Evolutionary conservation across 2,888 invertebrate genomes (phyloP).

Genomic region (Holacanthella duospinosa): DNA sequence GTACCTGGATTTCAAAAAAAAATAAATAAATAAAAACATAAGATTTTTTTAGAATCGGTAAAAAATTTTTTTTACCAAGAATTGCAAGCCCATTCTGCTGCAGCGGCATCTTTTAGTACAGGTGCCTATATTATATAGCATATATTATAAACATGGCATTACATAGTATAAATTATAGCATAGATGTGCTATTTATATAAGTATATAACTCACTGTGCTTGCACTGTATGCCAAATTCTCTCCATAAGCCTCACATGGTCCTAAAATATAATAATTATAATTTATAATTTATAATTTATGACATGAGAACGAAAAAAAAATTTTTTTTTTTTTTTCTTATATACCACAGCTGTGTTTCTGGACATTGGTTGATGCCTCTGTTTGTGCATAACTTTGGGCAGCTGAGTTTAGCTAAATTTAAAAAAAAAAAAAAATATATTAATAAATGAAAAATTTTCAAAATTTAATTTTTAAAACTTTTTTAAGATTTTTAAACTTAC

Average conservation of each 20-base stretch:
- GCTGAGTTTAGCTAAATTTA: constrained; percentile 4
- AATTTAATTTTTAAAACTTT: not conserved
- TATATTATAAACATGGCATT: too few species aligned
- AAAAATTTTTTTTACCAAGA: constrained; percentile 51
- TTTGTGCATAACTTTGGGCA: constrained; percentile 5
- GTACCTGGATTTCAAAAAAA: too few species aligned
- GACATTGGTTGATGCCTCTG: not conserved
- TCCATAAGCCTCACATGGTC: constrained; percentile 50
- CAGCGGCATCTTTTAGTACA: constrained; percentile 42
- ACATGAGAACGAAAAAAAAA: not conserved
- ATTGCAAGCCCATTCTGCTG: constrained; percentile 58
- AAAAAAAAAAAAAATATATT: not conserved
- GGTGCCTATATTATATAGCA: too few species aligned
- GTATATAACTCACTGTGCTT: constrained; percentile 40
- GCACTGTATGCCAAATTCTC: constrained; percentile 34
- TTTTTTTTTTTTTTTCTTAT: too few species aligned
- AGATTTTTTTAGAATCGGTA: not conserved
- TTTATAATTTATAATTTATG: not conserved
- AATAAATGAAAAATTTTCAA: not conserved
- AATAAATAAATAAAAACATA: too few species aligned
- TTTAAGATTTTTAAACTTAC: constrained; percentile 16
- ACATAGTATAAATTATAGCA: too few species aligned
- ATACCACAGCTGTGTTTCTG: constrained; percentile 12
- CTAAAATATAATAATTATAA: not conserved
- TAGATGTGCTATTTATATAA: not conserved